Percentiles rank a stretch among this genome's conserved stretches.
Evolutionary conservation across 2,888 invertebrate species (phyloP).

Genomic region (Caenorhabditis sp.): DNA sequence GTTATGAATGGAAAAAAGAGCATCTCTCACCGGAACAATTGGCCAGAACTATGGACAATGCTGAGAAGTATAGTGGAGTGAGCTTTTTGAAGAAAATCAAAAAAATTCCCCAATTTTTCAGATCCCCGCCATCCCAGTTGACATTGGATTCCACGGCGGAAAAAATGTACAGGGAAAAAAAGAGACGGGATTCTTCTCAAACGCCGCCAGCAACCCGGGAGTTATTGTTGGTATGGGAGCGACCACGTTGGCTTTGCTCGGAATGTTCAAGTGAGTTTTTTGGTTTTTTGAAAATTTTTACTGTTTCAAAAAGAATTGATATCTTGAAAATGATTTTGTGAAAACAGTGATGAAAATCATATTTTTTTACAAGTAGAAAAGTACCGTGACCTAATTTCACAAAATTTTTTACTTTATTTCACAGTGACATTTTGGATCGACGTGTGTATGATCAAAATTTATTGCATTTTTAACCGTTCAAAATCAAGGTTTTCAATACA

Average conservation of each 20-base stretch:
- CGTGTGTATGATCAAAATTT: too few relatives aligned
- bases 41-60: constrained; percentile 46
- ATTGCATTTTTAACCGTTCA: too few relatives aligned
- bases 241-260: constrained; percentile 60
- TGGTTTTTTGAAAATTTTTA: neutral
- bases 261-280: constrained; percentile 57
- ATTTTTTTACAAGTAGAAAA: too few relatives aligned
- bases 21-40: constrained; percentile 47
- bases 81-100: constrained; percentile 13
- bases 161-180: constrained; percentile 42
- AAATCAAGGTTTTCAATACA: too few relatives aligned
- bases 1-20: constrained; percentile 50
- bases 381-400: too few relatives aligned
- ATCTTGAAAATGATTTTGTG: neutral
- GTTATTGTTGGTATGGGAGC: constrained; percentile 65
- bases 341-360: neutral
- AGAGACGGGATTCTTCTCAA: constrained; percentile 28
- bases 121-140: constrained; percentile 62
- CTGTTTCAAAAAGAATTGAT: neutral
- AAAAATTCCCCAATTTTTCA: too few relatives aligned
- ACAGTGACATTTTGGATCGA: too few relatives aligned
- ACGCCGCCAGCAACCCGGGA: constrained; percentile 55
- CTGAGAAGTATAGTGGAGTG: constrained; percentile 48
- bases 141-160: constrained; percentile 58
- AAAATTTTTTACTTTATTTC: too few relatives aligned